Conservation (phyloP, 2,797 vertebrate species). For the Galaxias olidus region DNA sequence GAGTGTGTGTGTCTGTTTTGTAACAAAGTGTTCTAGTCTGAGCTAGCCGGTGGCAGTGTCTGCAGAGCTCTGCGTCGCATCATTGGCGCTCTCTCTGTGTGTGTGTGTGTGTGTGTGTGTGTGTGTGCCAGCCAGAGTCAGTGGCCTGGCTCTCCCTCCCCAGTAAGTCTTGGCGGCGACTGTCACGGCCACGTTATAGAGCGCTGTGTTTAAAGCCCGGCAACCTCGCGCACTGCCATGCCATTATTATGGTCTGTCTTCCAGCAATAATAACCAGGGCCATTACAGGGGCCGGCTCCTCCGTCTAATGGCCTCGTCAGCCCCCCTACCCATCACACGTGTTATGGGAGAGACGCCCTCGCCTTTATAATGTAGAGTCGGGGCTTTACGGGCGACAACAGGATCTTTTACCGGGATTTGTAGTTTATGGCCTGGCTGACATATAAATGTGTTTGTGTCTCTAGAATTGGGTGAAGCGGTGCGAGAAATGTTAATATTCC, state of each 20-base stretch:
- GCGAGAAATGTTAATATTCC: too few species aligned
- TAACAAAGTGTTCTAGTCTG: slow-evolving; percentile 48
- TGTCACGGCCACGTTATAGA: slow-evolving; percentile 33
- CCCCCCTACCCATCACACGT: slow-evolving; percentile 5
- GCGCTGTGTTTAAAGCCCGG: slow-evolving; percentile 34
- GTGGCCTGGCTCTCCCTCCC: not conserved
- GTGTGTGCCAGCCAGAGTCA: not conserved
- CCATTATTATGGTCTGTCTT: slow-evolving; percentile 18
- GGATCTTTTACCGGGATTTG: too few species aligned
- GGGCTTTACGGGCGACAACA: too few species aligned
- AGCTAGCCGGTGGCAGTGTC: slow-evolving; percentile 49
- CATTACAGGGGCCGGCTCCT: slow-evolving; percentile 34
- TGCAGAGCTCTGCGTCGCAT: slow-evolving; percentile 33
- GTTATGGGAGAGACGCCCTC: too few species aligned
- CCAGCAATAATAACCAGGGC: slow-evolving; percentile 22
- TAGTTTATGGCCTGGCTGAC: too few species aligned
- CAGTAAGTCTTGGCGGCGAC: slow-evolving; percentile 10
- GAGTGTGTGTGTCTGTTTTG: slow-evolving; percentile 48
- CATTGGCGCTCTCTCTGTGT: slow-evolving; percentile 31
- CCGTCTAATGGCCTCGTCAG: slow-evolving; percentile 23
- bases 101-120: slow-evolving; percentile 24
- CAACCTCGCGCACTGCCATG: slow-evolving; percentile 25
- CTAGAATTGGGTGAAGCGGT: too few species aligned
- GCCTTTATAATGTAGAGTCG: too few species aligned
- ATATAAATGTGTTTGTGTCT: too few species aligned